Base-by-base conservation (phyloP, 1,140 invertebrate species). In the Frieseomelitta varia region DNA sequence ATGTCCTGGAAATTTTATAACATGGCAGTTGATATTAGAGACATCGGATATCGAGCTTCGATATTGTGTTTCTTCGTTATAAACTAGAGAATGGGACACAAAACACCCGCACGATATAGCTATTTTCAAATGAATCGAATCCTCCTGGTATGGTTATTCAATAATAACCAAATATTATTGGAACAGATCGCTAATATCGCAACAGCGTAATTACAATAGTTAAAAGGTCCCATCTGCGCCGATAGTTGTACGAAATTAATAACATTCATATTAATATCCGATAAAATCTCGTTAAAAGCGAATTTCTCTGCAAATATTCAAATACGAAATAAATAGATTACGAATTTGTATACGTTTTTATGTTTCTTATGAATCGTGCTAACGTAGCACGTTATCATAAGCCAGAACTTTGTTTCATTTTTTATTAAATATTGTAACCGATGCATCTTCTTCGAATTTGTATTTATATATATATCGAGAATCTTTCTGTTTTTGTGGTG, bases 41-140 rank as follows among this genome's bases (percentile, higher is more conserved):
- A 30, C 30, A 30, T 24, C 47, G 63, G 81, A 85, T 77, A 85
- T 88, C 58, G 87, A 74, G 58, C 79, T 72, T 51, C 30, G 67
- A 82, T 84, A 78, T 47, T 34, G 63, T 85, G 78, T 73, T 71
- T 69, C 51, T 27, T 78, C 79, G 61, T 65, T 65, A 19, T 24
- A 68, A 74, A 61, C 67, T 81, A 17, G 19, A 24, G 71, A 53
- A 27, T 61, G 55, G 1, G 17, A 81, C 55, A 47, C n/a, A 34
- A 2, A 56, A 51, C 55, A 34, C 24, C 14, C 30, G 27, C 79
- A 14, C 34, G 8, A n/a, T 15, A 56, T 58, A 58, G 53, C 76
- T 87, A 88, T 87, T 76, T 87, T 53, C 47, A 21, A 21, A 19
- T 6, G 51, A 80, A 88, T 84, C 78, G 77, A 84, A 55, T 77